These are phyloP conservation scores for Uropsilus gracilis DNA, from an alignment of 2,113 vertebrate genomes.

Conservation along the genomic window DNA sequence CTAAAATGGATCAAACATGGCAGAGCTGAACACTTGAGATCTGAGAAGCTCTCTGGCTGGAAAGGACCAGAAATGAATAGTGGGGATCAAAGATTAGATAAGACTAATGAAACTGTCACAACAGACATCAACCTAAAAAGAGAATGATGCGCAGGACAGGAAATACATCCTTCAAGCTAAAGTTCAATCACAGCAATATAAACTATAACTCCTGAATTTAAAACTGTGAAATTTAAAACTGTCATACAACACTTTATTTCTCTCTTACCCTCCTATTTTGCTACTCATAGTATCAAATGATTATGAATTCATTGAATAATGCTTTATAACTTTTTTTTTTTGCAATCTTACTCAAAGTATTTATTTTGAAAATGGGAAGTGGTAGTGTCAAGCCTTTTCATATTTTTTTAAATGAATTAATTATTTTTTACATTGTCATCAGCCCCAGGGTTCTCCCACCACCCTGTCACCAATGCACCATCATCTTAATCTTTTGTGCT, in stretches of 20 bases:
- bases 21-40: not conserved
- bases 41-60: not conserved
- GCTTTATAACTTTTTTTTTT: no score
- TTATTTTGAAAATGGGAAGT: no score
- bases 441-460: no score
- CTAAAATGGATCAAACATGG: not conserved
- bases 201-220: not conserved
- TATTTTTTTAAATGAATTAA: no score
- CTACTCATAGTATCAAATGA: not conserved
- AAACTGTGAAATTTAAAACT: not conserved
- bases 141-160: not conserved
- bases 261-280: not conserved
- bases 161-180: constrained; percentile 26
- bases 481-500: no score
- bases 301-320: no score
- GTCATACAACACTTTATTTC: constrained; percentile 13
- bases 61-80: not conserved
- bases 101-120: not conserved
- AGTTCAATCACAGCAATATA: not conserved
- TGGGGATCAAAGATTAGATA: not conserved
- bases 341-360: no score
- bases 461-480: no score
- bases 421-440: no score
- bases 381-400: no score
- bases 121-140: not conserved